Percentiles rank a stretch among this genome's conserved stretches.
Conservation (phyloP, 2,113 vertebrate genomes). For the Puntigrus tetrazona region DNA sequence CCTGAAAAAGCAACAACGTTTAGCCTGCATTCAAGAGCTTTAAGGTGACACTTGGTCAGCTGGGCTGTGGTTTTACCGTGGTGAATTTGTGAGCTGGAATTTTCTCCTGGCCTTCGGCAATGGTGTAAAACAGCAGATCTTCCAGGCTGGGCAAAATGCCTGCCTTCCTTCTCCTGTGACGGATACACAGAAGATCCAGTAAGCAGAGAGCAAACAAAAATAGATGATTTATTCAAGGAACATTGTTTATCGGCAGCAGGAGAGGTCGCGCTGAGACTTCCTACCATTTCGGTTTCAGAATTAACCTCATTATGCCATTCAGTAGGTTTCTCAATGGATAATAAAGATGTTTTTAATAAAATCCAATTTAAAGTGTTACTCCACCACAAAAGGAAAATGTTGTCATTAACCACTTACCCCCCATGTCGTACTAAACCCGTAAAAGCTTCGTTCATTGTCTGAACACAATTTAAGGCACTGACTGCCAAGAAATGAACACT, state of each 20-base stretch:
- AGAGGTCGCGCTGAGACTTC: conserved; percentile 22
- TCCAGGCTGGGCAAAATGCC: conserved; percentile 96
- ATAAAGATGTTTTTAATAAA: neutral
- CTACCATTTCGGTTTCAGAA: conserved; percentile 21
- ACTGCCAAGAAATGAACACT: too few species aligned
- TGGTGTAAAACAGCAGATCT: conserved; percentile 98
- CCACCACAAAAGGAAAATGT: too few species aligned
- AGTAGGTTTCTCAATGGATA: neutral
- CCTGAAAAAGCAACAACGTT: conserved; percentile 71
- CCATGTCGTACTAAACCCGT: too few species aligned
- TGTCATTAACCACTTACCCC: too few species aligned
- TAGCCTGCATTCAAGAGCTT: too few species aligned
- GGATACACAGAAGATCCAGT: conserved; percentile 41
- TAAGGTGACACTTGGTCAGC: too few species aligned
- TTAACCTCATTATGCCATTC: conserved; percentile 57
- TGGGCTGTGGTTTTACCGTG: conserved; percentile 78
- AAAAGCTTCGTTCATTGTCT: too few species aligned
- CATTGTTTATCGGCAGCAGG: conserved; percentile 43
- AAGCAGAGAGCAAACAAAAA: conserved; percentile 23
- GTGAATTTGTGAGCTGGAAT: conserved; percentile 83
- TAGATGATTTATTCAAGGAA: too few species aligned
- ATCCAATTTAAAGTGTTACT: too few species aligned
- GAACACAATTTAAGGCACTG: too few species aligned
- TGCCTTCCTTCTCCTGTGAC: conserved; percentile 87
- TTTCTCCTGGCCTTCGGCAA: conserved; percentile 97